Percentiles rank a stretch among this genome's conserved stretches.
phyloP scores from a whole-genome alignment of 2,797 vertebrate species.

The Bradypus variegatus region DNA sequence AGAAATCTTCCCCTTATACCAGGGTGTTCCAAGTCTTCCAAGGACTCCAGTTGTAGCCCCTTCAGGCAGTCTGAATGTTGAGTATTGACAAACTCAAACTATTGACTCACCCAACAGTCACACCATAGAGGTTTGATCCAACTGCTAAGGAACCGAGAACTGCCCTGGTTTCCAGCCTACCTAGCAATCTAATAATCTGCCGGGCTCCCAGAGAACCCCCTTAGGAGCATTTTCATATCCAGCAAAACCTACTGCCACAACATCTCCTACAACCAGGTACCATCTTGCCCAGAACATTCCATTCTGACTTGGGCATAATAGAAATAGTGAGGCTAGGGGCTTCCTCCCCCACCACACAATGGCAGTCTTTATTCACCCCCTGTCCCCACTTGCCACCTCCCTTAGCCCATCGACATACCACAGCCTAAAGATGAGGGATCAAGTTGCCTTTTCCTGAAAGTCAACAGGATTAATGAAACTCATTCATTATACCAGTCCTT shows the following conservation, averaged over 20 bases:
- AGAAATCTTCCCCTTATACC: not conserved
- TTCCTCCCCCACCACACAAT: not conserved
- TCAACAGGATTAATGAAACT: not conserved
- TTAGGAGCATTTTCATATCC: not conserved
- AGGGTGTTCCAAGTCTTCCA: not conserved
- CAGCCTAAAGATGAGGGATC: not conserved
- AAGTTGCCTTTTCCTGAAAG: not conserved
- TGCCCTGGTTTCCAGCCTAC: not conserved
- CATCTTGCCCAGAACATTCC: not conserved
- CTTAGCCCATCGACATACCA: not conserved
- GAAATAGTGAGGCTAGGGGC: not conserved
- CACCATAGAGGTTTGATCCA: not conserved
- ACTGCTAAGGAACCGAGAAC: not conserved
- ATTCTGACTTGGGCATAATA: not conserved
- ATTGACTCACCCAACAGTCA: not conserved
- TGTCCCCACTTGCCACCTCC: not conserved
- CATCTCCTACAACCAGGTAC: not conserved
- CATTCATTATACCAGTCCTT: not conserved
- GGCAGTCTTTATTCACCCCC: not conserved
- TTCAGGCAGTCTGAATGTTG: not conserved
- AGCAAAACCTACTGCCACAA: not conserved
- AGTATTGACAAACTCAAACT: not conserved
- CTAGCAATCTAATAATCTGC: not conserved
- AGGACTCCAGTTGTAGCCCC: not conserved
- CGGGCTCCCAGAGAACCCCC: not conserved